Base-by-base conservation (phyloP, 1,140 invertebrate genomes). In the Ptiloglossa arizonensis region DNA sequence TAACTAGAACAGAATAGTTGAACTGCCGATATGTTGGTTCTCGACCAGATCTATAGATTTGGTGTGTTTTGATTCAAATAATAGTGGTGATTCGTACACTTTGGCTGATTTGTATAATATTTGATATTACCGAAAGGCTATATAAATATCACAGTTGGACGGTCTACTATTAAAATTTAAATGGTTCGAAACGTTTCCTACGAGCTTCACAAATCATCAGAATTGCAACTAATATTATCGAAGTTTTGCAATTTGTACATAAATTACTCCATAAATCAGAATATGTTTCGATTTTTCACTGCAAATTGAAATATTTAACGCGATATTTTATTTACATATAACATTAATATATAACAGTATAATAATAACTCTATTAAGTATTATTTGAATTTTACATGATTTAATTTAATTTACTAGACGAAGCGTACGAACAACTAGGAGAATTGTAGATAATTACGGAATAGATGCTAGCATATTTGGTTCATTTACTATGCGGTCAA, bases 401-500 rank as follows among this genome's bases (percentile, higher is more conserved):
- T 67, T 78, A 79, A 50, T 52, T 63, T 46, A 15, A 79, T 74
- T 70, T 22, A 27, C 64, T 22, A 52, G 48, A 74, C 64, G 50
- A 63, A 63, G 69, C 59, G 71, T 60, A 64, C 59, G 60, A 76
- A 68, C 71, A 50, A 66, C 63, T 59, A 70, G 79, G 74, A 78
- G 66, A 57, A 52, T 54, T 76, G 77, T 76, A 80, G 86, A 86
- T 80, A 78, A 48, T 80, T 74, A 71, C 35, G 52, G 75, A 82
- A 79, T 79, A 82, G 79, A 72, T 85, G 81, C 73, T 27, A 72
- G 62, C 59, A 67, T 77, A 69, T 79, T 56, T 72, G 68, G 78
- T 85, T 87, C 78, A 80, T 86, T 87, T 82, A 85, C 62, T 60
- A 69, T 50, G 60, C 71, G 54, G 74, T 82, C 86, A 86, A 87